Percentiles rank a stretch among this genome's conserved stretches.
These are phyloP conservation scores for Noctuana brunneofusca DNA, from an alignment of 2,888 invertebrate genomes.

Conservation along the genomic window DNA sequence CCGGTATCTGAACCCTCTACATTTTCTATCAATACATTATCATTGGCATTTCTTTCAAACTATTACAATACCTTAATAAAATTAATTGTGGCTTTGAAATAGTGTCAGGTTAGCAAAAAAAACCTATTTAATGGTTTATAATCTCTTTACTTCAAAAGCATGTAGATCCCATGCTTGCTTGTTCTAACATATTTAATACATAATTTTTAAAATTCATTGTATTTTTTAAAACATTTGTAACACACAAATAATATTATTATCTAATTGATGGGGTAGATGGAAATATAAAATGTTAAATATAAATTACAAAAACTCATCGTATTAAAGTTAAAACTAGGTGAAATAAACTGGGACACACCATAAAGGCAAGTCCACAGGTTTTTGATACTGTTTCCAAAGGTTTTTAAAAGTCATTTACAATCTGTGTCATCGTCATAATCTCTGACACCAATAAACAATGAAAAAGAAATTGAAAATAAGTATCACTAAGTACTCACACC, in stretches of 20 bases:
- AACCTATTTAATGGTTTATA: conserved; percentile 9
- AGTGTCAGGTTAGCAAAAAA: neutral
- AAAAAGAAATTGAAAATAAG: no score
- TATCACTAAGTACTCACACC: no score
- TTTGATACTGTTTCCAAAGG: neutral
- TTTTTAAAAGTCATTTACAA: no score
- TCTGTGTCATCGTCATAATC: no score
- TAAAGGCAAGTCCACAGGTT: neutral
- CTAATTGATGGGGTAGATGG: conserved; percentile 8
- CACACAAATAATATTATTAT: conserved; percentile 10
- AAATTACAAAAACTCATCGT: conserved; percentile 3
- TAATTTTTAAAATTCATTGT: conserved; percentile 29
- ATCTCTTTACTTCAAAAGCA: conserved; percentile 27
- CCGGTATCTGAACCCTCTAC: no score
- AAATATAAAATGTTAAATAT: conserved; percentile 8
- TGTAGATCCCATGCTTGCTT: conserved; percentile 14
- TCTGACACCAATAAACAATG: no score
- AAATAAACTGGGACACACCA: neutral
- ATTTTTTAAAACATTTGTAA: conserved; percentile 26
- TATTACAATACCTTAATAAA: neutral
- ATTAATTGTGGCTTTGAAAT: no score
- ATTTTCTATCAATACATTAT: no score
- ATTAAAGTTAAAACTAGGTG: conserved; percentile 12
- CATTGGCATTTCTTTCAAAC: no score
- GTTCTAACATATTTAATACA: conserved; percentile 16